Percentiles rank a stretch among this genome's conserved stretches.
phyloP scores from a whole-genome alignment of 1,140 invertebrate genomes.

The Megalopta genalis region DNA sequence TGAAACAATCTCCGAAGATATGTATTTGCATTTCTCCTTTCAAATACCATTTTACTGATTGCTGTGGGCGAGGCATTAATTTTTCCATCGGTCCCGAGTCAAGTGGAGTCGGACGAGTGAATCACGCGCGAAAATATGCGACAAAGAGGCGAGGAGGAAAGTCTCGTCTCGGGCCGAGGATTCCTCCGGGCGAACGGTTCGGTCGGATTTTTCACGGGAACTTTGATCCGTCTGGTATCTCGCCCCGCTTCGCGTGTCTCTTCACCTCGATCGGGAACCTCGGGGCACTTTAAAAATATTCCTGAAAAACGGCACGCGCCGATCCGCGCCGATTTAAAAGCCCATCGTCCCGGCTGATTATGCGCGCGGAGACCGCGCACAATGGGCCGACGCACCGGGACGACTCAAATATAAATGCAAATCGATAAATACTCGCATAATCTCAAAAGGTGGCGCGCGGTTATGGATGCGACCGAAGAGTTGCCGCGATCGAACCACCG shows the following conservation, averaged over 20 bases:
- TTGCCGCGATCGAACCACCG: conserved; percentile 9
- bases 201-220: conserved; percentile 40
- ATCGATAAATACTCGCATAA: conserved; percentile 55
- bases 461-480: conserved; percentile 25
- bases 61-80: not conserved
- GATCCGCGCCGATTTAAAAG: not conserved
- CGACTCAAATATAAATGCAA: conserved; percentile 63
- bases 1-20: too few species aligned
- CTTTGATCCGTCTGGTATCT: conserved; percentile 51
- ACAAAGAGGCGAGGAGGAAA: not conserved
- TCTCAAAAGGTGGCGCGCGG: conserved; percentile 30
- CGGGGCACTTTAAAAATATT: conserved; percentile 39
- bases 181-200: conserved; percentile 24
- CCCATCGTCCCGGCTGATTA: conserved; percentile 5
- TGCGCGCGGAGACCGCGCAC: not conserved
- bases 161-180: not conserved
- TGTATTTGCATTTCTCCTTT: too few species aligned
- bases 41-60: too few species aligned
- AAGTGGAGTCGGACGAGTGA: conserved; percentile 18
- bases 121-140: conserved; percentile 40
- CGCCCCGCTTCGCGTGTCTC: not conserved
- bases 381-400: conserved; percentile 24
- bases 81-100: not conserved
- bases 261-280: not conserved
- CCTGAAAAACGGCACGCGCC: conserved; percentile 10